Base-by-base conservation (phyloP, 2,797 vertebrate genomes). In the Bovichtus variegatus region DNA sequence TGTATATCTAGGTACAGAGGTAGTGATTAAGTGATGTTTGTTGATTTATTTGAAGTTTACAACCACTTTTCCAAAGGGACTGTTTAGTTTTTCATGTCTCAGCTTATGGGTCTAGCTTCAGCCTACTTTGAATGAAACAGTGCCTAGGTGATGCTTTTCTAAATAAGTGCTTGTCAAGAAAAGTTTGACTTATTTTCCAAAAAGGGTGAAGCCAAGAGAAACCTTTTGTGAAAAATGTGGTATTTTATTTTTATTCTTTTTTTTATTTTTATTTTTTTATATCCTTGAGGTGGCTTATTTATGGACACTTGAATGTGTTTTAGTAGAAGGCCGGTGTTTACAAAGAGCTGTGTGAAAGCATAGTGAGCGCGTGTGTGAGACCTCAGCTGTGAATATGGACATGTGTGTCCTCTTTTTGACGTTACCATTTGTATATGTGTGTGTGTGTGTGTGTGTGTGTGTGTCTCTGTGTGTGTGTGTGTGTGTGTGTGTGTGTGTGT, bases 221-320 rank as follows among this genome's bases (percentile, higher is more conserved):
- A 84, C 81, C 81, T 76, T 76, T 79, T 80, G 25, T 76, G 61
- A 81, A 74, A 87, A 78, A n/a, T n/a, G n/a, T n/a, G n/a, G n/a
- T 74, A 34, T 59, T 47, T 71, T 38, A 1, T 27, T 25, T 13
- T 49, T 23, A 41, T 74, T 77, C 68, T 71, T 23, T 69, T 77
- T 43, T 59, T 81, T 83, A 34, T 50, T 76, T 76, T 67, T 71
- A 18, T 74, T 79, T 43, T 58, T 82, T 84, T 86, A 54, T 63
- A 79, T 82, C 81, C 40, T 80, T 53, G 49, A 80, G 50, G 71
- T 81, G 87, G 41, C 71, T 91, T 91, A 91, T 93, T 92, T 91
- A 92, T 93, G 67, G 55, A 87, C 76, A 73, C 61, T 82, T 82
- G 78, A 88, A 75, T 86, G 79, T 88, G 86, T 88, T 86, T 81